phyloP scores from a whole-genome alignment of 2,888 invertebrate genomes.

The Coelinius sp. region DNA sequence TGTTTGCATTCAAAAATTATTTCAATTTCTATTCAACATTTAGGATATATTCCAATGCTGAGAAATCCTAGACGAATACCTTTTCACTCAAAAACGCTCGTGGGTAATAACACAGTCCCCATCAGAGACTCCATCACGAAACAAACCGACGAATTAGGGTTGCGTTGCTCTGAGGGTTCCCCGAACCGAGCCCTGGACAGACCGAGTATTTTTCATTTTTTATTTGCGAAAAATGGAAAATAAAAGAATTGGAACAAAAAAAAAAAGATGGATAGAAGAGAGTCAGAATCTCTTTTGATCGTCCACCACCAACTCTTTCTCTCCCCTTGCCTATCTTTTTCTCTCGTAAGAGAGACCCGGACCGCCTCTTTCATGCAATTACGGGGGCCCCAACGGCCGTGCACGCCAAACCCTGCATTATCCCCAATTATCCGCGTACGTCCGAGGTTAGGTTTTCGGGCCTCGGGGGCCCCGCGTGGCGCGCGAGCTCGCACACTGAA shows the following conservation, averaged over 20 bases:
- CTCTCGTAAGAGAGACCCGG: constrained; percentile 39
- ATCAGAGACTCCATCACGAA: constrained; percentile 58
- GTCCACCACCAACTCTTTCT: constrained; percentile 39
- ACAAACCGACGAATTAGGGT: constrained; percentile 64
- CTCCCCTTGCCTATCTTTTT: constrained; percentile 45
- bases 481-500: constrained; percentile 23
- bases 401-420: constrained; percentile 66
- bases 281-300: constrained; percentile 32
- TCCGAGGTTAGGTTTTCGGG: constrained; percentile 66
- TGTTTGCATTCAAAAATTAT: not conserved
- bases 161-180: constrained; percentile 60
- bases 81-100: not conserved
- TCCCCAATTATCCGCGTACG: constrained; percentile 69
- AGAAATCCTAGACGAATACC: constrained; percentile 6
- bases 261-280: constrained; percentile 23
- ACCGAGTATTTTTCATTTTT: constrained; percentile 30
- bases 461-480: constrained; percentile 45
- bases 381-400: constrained; percentile 57
- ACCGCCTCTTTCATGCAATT: constrained; percentile 64
- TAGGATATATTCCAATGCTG: constrained; percentile 7
- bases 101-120: constrained; percentile 45
- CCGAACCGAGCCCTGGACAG: constrained; percentile 54
- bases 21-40: not conserved
- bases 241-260: constrained; percentile 39
- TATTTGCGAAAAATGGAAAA: constrained; percentile 29